Evolutionary conservation across 2,888 invertebrate genomes (phyloP), one percentile per base, ranked within the genome.

Genomic region (Busseola fusca): DNA sequence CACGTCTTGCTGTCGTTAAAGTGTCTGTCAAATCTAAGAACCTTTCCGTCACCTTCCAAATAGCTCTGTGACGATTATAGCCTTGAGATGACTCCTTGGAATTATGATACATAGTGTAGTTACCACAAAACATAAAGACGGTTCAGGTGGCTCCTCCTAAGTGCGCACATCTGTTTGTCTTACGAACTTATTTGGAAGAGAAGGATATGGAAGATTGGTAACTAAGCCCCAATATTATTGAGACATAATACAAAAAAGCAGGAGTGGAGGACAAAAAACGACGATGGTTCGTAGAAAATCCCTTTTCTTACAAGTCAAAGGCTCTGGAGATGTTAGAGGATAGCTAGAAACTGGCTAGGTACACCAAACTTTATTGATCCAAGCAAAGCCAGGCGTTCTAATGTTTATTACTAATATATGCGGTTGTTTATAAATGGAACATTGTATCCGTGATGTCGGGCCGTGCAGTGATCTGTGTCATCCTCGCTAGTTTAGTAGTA

Each of bases 381-480:
- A 66, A 70, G 56, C 68, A 64, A 80, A 77, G 48, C 59, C 80
- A 70, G 65, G 63, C 16, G 34, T 27, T 18, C 25, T 48, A n/a
- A 21, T 58, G n/a, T 66, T 82, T 80, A 79, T 78, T 78, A 78
- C 78, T 84, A 78, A 72, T 81, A 80, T 83, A 80, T 79, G 70
- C 71, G 57, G 76, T 82, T 85, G 83, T 74, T 72, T 78, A 81
- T 78, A 84, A 80, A 83, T 84, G 76, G 84, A 86, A 89, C 87
- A 84, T 78, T 80, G 80, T 85, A 86, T 88, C 90, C 89, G 92
- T 91, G 91, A 90, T 88, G 87, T 82, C 76, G 82, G 78, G 84
- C 84, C 81, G 82, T 83, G 86, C 84, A 84, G 86, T 83, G 90
- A 90, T 91, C 88, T 87, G 90, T 90, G 91, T 88, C 91, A 87